Base-by-base conservation (phyloP, 30 jellyfish, hydroid and myxozoan species). In the Catostylus mosaicus region DNA sequence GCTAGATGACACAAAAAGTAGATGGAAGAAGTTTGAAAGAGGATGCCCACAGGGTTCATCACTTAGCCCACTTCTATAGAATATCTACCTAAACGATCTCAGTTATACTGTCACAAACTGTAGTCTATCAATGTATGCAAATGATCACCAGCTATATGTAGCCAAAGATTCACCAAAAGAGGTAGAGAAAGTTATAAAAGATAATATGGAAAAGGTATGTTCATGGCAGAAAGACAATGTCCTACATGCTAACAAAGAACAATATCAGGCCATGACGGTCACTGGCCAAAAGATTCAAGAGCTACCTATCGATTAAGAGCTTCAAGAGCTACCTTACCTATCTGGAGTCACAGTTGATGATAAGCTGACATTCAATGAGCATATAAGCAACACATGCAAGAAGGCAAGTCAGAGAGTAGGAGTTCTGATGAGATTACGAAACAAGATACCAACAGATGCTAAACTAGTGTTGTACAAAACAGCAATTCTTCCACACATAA, bases 1-100 rank as follows among this genome's bases (percentile, higher is more conserved):
- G 73, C 70, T 78, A 26, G 81, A 73, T 9, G 81, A 78, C 57
- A 43, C 72, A 59, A 78, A 32, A 65, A 59, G 89, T 59, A 27
- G 3, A 78, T 78, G 81, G 89, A 78, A 31, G 73, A 62, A 26
- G 61, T 24, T 80, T 0, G 71, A 60, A 24, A 78, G 89, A 62
- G 81, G 89, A 62, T 78, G 81, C 38, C 89, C 81, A 45, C 89
- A 78, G 59, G 80, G 81, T 31, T 78, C 89, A 36, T 78, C 81
- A 22, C 73, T 78, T 7, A 56, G 89, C 59, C 89, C 89, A 59
- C 73, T 78, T 40, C 73, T 80, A 63, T 80, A 70, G 83, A 80
- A 80, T 36, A 80, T 66, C 75, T 64, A 65, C 67, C 90, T 63
- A 67, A 80, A 64, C 22, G 90, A 80, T 80, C 83, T 80, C 50